Conservation (phyloP, 2,797 vertebrate genomes). For the Momotus momota region DNA sequence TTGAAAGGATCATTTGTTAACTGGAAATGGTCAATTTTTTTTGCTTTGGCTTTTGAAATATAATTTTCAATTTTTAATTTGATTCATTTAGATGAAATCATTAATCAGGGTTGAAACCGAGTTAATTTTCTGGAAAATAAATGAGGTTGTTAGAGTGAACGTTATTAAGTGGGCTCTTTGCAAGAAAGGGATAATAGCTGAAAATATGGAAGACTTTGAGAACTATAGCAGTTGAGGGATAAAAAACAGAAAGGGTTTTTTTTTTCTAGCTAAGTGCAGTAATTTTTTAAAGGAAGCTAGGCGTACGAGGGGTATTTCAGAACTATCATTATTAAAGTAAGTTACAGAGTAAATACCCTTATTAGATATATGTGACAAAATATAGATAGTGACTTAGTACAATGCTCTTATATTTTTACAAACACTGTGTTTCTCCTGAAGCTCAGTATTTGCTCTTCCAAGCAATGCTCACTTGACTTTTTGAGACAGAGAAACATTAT, state of each 20-base stretch:
- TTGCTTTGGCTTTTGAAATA: slow-evolving; percentile 98
- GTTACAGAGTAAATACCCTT: slow-evolving; percentile 52
- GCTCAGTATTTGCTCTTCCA: neutral
- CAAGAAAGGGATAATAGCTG: slow-evolving; percentile 83
- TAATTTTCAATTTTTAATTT: slow-evolving; percentile 99
- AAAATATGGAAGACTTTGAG: slow-evolving; percentile 78
- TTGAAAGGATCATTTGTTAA: slow-evolving; percentile 99
- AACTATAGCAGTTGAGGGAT: slow-evolving; percentile 70
- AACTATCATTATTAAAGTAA: slow-evolving; percentile 52
- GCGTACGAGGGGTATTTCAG: slow-evolving; percentile 63
- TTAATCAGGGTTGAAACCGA: slow-evolving; percentile 99
- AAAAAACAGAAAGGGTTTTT: slow-evolving; percentile 70
- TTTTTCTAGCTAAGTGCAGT: slow-evolving; percentile 76
- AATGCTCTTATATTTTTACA: neutral
- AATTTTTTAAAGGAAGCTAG: slow-evolving; percentile 79
- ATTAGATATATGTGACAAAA: slow-evolving; percentile 52
- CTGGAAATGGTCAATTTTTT: slow-evolving; percentile 90
- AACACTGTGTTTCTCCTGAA: neutral
- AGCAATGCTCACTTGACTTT: neutral
- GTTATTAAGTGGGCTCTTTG: slow-evolving; percentile 94
- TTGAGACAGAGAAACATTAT: neutral
- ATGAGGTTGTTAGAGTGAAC: slow-evolving; percentile 97
- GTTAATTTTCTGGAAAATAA: slow-evolving; percentile 99
- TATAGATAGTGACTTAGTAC: neutral
- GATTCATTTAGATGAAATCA: slow-evolving; percentile 99